Evolutionary conservation across 1,140 invertebrate genomes (phyloP).

Genomic region (Luehdorfia chinensis): DNA sequence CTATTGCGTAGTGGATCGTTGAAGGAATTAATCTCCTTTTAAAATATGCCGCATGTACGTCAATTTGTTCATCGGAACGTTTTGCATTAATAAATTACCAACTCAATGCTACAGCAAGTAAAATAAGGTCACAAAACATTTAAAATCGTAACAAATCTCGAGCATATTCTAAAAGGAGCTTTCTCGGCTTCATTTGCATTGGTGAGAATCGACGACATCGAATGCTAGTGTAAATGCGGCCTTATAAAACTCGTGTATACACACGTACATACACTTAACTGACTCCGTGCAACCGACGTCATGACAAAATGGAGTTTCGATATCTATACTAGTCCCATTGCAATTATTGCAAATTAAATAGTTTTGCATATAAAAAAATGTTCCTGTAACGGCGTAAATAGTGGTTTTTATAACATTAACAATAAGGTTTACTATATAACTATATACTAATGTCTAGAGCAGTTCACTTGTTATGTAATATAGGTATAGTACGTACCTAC

Average conservation of each 20-base stretch:
- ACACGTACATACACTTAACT: slow-evolving; percentile 37
- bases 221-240: slow-evolving; percentile 67
- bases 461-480: slow-evolving; percentile 26
- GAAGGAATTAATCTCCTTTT: too few relatives aligned
- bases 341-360: slow-evolving; percentile 47
- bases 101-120: slow-evolving; percentile 5
- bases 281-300: slow-evolving; percentile 43
- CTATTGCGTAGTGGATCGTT: too few relatives aligned
- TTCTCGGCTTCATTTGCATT: slow-evolving; percentile 61
- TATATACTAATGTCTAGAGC: slow-evolving; percentile 35
- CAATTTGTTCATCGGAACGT: slow-evolving; percentile 19
- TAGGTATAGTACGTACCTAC: slow-evolving; percentile 23
- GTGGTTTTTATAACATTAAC: slow-evolving; percentile 59
- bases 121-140: slow-evolving; percentile 53
- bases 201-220: slow-evolving; percentile 61
- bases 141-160: slow-evolving; percentile 23
- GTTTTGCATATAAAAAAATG: slow-evolving; percentile 61
- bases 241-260: slow-evolving; percentile 52
- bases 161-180: slow-evolving; percentile 54
- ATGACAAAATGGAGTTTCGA: slow-evolving; percentile 56
- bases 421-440: slow-evolving; percentile 48
- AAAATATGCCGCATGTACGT: too few relatives aligned
- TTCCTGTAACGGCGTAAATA: slow-evolving; percentile 73
- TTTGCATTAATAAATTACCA: slow-evolving; percentile 23
- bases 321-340: slow-evolving; percentile 71